phyloP scores from a whole-genome alignment of 2,113 vertebrate genomes.

The Eurypyga helias region DNA sequence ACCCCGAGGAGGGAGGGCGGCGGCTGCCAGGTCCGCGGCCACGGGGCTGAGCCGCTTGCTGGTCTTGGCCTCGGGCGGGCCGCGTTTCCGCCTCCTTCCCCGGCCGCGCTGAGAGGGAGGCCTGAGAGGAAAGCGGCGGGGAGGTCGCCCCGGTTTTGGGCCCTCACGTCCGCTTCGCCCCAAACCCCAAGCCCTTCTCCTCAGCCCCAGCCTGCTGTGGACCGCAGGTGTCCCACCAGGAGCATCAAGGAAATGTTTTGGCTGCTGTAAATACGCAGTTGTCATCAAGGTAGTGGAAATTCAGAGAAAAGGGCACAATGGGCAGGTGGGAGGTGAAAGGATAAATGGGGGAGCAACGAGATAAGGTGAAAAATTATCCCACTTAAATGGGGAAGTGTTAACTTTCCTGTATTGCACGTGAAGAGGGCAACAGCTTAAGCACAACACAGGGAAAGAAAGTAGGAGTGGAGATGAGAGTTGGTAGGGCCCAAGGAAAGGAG shows the following conservation, averaged over 20 bases:
- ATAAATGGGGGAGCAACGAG: background rate
- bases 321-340: background rate
- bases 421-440: no score
- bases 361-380: background rate
- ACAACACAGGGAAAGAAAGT: fast-evolving
- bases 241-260: background rate
- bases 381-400: background rate
- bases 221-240: background rate
- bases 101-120: fast-evolving
- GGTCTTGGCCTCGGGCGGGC: fast-evolving
- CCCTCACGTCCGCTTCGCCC: background rate
- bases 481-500: no score
- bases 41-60: fast-evolving
- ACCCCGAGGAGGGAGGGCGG: background rate
- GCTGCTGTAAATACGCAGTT: background rate
- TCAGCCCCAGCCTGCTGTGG: background rate
- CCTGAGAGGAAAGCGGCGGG: fast-evolving
- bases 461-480: no score
- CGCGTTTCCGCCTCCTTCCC: fast-evolving
- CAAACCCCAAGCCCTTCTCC: background rate
- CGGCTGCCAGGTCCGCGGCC: fast-evolving
- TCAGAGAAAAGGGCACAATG: background rate
- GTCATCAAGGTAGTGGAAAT: background rate
- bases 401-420: fast-evolving
- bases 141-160: fast-evolving